Conservation (phyloP, 2,888 invertebrate species). For the Syrista parreyssii region DNA sequence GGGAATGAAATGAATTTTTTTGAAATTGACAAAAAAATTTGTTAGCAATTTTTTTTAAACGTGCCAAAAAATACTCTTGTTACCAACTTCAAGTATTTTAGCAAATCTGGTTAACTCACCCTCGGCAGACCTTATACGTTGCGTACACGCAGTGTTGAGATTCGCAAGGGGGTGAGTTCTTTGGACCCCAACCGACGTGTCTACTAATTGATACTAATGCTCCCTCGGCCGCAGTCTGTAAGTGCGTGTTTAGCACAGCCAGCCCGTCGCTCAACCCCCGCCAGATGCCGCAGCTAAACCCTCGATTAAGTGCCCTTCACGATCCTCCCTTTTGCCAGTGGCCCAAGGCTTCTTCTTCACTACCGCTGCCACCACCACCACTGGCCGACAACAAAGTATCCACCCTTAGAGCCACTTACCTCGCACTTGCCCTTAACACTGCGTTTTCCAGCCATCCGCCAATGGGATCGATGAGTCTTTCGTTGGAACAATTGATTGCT, state of each 20-base stretch:
- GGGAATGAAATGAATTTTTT: no score
- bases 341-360: constrained; percentile 8
- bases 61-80: not conserved
- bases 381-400: not conserved
- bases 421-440: constrained; percentile 1
- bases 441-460: constrained; percentile 3
- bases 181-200: constrained; percentile 15
- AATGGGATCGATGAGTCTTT: not conserved
- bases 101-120: not conserved
- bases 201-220: constrained; percentile 27
- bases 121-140: not conserved
- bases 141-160: not conserved
- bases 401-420: constrained; percentile 8
- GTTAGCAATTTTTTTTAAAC: not conserved
- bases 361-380: not conserved
- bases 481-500: not conserved
- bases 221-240: constrained; percentile 21
- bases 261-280: constrained; percentile 18
- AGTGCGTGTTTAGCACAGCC: constrained; percentile 25
- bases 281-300: constrained; percentile 26
- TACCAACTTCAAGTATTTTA: not conserved
- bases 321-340: constrained; percentile 13
- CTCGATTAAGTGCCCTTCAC: constrained; percentile 26
- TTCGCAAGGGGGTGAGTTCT: not conserved
- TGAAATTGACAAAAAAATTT: not conserved